phyloP scores from a whole-genome alignment of 2,797 vertebrate genomes.

The Clarias pachynema region DNA sequence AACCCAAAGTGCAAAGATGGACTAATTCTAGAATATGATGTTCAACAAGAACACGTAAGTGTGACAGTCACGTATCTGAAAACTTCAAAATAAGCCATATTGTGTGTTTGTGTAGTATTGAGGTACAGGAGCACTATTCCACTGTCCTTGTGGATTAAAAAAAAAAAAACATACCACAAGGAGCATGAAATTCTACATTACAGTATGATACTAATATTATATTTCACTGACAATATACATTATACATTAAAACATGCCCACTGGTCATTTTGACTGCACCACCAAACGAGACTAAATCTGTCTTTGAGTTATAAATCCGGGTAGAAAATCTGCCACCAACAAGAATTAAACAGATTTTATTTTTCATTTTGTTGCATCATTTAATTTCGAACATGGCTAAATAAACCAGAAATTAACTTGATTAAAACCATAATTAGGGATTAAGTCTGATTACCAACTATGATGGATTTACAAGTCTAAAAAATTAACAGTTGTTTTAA shows the following conservation, averaged over 20 bases:
- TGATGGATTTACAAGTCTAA: neutral
- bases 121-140: neutral
- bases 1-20: neutral
- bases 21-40: neutral
- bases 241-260: neutral
- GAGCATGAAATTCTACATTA: neutral
- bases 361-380: neutral
- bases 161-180: neutral
- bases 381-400: neutral
- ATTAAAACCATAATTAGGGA: neutral
- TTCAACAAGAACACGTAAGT: neutral
- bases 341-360: neutral
- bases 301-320: neutral
- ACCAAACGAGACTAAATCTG: neutral
- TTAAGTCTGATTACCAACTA: neutral
- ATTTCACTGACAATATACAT: neutral
- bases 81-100: neutral
- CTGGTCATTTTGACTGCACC: neutral
- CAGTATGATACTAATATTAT: neutral
- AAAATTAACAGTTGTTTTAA: neutral
- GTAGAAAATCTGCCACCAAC: neutral
- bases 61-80: neutral
- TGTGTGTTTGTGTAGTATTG: neutral
- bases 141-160: neutral
- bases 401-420: neutral